Evolutionary conservation across 2,797 vertebrate genomes (phyloP).

Genomic region (Cheracebus regulus): DNA sequence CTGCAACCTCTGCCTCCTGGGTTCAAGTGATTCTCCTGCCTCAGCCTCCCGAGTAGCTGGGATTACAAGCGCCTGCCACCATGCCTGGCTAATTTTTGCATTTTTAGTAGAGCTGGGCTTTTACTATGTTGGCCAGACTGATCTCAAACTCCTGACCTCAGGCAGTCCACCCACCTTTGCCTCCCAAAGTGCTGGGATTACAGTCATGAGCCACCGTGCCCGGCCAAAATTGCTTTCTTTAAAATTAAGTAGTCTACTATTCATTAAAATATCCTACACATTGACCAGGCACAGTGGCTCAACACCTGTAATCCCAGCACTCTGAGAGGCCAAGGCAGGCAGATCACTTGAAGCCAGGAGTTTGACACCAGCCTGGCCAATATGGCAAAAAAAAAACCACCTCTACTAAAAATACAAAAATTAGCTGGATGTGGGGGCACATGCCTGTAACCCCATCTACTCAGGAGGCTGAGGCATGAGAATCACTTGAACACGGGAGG

Average conservation of each 20-base stretch:
- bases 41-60: too few relatives aligned
- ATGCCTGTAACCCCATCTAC: not conserved
- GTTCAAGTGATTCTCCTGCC: too few relatives aligned
- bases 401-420: not conserved
- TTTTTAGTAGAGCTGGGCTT: too few relatives aligned
- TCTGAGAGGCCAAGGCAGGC: not conserved
- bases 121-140: too few relatives aligned
- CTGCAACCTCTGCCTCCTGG: too few relatives aligned
- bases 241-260: not conserved
- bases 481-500: not conserved
- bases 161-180: too few relatives aligned
- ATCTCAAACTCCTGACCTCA: too few relatives aligned
- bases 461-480: not conserved
- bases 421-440: not conserved
- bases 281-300: not conserved
- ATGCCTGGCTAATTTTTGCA: too few relatives aligned
- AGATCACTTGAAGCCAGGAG: not conserved
- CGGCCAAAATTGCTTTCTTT: not conserved
- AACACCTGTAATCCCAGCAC: not conserved
- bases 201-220: too few relatives aligned
- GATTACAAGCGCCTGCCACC: too few relatives aligned
- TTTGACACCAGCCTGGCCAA: not conserved
- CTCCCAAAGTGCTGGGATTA: too few relatives aligned
- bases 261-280: not conserved
- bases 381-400: not conserved